Conservation (phyloP, 2,797 vertebrate species). For the Pangasius sanitwongsei region DNA sequence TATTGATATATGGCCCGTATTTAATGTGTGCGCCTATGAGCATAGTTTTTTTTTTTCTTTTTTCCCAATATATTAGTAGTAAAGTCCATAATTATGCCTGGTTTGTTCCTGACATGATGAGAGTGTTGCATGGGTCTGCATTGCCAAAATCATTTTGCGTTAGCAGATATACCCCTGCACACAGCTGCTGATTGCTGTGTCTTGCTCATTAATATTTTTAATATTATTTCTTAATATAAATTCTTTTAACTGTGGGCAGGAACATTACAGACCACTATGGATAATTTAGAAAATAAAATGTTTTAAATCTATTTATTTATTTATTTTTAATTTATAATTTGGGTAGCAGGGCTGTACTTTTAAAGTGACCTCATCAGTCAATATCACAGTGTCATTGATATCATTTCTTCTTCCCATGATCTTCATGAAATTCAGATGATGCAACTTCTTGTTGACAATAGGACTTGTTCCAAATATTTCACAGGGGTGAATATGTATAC, state of each 20-base stretch:
- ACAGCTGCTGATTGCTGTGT: not conserved
- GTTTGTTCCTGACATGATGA: constrained; percentile 4
- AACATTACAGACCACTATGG: not conserved
- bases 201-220: not conserved
- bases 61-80: not conserved
- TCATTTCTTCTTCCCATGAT: not conserved
- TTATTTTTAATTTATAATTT: not conserved
- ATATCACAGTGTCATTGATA: not conserved
- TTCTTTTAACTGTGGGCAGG: not conserved
- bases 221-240: not conserved
- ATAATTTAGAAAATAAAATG: not conserved
- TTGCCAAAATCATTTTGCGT: not conserved
- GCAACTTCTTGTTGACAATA: not conserved
- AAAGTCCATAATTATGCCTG: not conserved
- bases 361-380: not conserved
- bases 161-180: not conserved
- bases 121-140: not conserved
- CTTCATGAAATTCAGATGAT: not conserved
- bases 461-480: not conserved
- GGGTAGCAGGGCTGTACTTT: not conserved
- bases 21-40: not conserved
- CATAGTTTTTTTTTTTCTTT: not conserved
- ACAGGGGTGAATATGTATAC: not conserved
- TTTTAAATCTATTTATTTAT: not conserved
- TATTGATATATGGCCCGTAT: not conserved